Percentiles rank a stretch among this genome's conserved stretches.
These are phyloP conservation scores for Philopotamus ludificatus DNA, from an alignment of 1,140 invertebrate genomes.

Conservation along the genomic window DNA sequence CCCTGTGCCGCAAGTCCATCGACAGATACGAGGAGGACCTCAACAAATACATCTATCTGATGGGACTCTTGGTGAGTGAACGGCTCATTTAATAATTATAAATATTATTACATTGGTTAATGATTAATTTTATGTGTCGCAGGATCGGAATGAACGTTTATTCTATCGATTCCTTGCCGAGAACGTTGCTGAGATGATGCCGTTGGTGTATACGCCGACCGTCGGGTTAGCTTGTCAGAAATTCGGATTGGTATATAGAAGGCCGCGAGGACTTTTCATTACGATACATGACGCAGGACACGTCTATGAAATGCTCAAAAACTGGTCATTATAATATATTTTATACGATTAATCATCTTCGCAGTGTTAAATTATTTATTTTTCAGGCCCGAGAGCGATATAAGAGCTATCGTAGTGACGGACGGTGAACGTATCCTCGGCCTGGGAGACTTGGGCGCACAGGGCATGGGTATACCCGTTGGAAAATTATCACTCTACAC, in stretches of 20 bases:
- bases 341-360: neutral
- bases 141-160: conserved; percentile 86
- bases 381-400: conserved; percentile 81
- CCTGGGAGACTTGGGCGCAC: conserved; percentile 89
- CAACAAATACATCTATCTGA: conserved; percentile 80
- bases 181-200: conserved; percentile 86
- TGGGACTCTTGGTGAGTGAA: conserved; percentile 65
- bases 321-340: conserved; percentile 67
- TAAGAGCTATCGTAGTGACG: conserved; percentile 89
- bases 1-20: conserved; percentile 69
- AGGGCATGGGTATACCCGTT: conserved; percentile 93
- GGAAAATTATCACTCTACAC: conserved; percentile 91
- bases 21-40: conserved; percentile 70
- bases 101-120: neutral
- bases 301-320: conserved; percentile 78
- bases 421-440: conserved; percentile 93
- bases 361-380: neutral
- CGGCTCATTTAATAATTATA: too few species aligned
- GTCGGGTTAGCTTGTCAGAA: conserved; percentile 94
- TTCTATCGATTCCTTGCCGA: conserved; percentile 91
- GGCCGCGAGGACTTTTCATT: conserved; percentile 93
- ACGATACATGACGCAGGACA: conserved; percentile 95
- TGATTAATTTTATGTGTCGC: conserved; percentile 33
- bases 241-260: conserved; percentile 89
- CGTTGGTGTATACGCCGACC: conserved; percentile 90